Percentiles rank a stretch among this genome's conserved stretches.
phyloP scores from a whole-genome alignment of 2,888 invertebrate species.

The Epinotia bilunana region DNA sequence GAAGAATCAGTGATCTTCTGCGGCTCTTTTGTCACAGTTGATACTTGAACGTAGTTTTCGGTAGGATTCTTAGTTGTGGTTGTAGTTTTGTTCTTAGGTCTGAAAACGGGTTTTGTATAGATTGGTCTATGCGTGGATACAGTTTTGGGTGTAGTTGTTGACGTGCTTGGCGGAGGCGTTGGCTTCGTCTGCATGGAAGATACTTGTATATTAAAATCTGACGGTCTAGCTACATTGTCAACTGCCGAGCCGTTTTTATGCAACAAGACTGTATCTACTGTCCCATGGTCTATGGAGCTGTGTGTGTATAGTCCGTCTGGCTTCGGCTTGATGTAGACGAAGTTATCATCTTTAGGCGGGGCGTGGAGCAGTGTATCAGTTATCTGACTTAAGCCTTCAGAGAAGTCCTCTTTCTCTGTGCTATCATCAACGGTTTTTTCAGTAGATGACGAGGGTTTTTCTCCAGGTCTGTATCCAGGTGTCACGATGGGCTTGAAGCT shows the following conservation, averaged over 20 bases:
- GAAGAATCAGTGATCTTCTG: conserved; percentile 76
- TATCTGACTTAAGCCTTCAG: conserved; percentile 84
- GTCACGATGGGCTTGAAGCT: conserved; percentile 79
- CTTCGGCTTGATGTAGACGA: conserved; percentile 65
- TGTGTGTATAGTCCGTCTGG: conserved; percentile 73
- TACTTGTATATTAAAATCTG: conserved; percentile 80
- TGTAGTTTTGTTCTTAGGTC: conserved; percentile 64
- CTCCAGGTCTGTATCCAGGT: conserved; percentile 74
- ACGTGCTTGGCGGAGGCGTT: conserved; percentile 63
- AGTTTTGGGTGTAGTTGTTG: conserved; percentile 63
- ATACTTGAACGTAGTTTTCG: conserved; percentile 84
- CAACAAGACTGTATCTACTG: conserved; percentile 86
- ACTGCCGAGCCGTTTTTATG: conserved; percentile 84
- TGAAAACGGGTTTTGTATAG: conserved; percentile 82
- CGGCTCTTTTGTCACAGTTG: conserved; percentile 81
- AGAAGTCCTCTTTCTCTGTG: conserved; percentile 80
- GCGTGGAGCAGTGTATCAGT: conserved; percentile 79
- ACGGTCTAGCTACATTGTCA: conserved; percentile 78
- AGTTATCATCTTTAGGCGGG: conserved; percentile 76
- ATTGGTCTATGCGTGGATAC: conserved; percentile 75
- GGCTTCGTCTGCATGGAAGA: conserved; percentile 81
- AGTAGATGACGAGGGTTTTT: conserved; percentile 59
- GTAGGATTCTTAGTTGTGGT: conserved; percentile 62
- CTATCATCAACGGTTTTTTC: conserved; percentile 61
- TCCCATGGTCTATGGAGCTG: conserved; percentile 85